Evolutionary conservation across 2,797 vertebrate species (phyloP).

Genomic region (Poliocrania exsul): DNA sequence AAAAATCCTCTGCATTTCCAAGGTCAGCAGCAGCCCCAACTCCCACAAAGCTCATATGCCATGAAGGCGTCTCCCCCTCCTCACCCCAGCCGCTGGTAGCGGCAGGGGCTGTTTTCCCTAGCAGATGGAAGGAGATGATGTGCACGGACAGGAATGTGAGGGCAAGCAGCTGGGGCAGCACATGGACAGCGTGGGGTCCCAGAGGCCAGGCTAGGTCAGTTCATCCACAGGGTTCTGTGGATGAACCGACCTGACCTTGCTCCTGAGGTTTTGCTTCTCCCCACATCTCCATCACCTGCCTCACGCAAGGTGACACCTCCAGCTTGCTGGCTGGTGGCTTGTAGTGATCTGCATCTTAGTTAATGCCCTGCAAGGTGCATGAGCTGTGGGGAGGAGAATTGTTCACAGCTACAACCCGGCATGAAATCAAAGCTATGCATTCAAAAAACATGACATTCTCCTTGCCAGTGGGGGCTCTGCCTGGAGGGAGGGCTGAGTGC

Average conservation of each 20-base stretch:
- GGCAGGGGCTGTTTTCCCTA: constrained; percentile 47
- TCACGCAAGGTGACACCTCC: background rate
- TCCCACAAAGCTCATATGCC: background rate
- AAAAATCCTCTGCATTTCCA: background rate
- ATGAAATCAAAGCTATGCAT: constrained; percentile 2
- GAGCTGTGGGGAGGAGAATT: background rate
- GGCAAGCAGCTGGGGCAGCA: constrained; percentile 5
- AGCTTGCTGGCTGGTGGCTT: background rate
- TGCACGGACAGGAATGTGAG: background rate
- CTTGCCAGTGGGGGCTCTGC: background rate
- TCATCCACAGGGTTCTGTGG: rapidly evolving
- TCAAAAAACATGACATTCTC: constrained; percentile 19
- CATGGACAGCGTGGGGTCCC: constrained; percentile 40
- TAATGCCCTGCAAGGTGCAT: background rate
- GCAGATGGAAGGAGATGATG: constrained; percentile 42
- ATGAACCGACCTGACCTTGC: background rate
- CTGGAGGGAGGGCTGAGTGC: background rate
- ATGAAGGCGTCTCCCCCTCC: background rate
- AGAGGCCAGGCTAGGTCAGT: background rate
- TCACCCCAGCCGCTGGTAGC: background rate
- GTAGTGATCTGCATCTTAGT: background rate
- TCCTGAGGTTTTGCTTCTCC: background rate
- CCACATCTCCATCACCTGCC: background rate
- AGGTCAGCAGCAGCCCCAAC: constrained; percentile 15
- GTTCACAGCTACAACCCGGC: rapidly evolving